Evolutionary conservation across 2,888 invertebrate species (phyloP).

Genomic region (Pseudolycoriella hygida): DNA sequence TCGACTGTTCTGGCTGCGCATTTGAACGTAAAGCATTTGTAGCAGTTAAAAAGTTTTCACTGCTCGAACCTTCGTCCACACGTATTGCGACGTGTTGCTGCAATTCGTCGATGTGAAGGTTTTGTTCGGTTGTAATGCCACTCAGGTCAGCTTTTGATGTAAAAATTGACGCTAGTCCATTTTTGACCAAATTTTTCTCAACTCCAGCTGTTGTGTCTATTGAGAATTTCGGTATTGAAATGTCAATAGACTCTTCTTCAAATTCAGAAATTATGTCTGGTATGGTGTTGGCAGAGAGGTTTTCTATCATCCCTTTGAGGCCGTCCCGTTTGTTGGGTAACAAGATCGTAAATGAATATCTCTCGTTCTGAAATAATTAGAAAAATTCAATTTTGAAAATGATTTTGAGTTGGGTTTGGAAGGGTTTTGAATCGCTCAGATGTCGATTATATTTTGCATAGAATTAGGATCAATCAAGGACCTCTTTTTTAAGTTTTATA

Average conservation of each 20-base stretch:
- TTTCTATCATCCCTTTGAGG: slow-evolving; percentile 34
- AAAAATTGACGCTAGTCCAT: slow-evolving; percentile 40
- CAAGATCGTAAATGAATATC: slow-evolving; percentile 38
- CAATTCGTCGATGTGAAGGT: slow-evolving; percentile 46
- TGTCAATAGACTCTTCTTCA: slow-evolving; percentile 30
- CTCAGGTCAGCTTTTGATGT: slow-evolving; percentile 39
- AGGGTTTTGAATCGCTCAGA: no score
- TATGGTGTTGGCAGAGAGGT: slow-evolving; percentile 32
- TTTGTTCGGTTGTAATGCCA: slow-evolving; percentile 36
- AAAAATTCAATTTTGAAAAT: not conserved
- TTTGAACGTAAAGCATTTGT: slow-evolving; percentile 13
- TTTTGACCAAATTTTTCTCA: slow-evolving; percentile 35
- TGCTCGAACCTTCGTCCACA: slow-evolving; percentile 37
- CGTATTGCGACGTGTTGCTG: slow-evolving; percentile 46
- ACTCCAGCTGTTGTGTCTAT: slow-evolving; percentile 46
- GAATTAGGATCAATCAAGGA: no score
- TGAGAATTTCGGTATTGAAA: slow-evolving; percentile 41
- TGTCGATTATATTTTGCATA: no score
- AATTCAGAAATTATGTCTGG: slow-evolving; percentile 31
- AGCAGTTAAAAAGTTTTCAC: slow-evolving; percentile 30
- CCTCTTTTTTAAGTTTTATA: no score
- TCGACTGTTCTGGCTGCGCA: slow-evolving; percentile 16
- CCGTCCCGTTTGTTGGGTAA: slow-evolving; percentile 40
- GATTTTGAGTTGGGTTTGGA: no score
- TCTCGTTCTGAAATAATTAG: slow-evolving; percentile 31